Percentiles rank a stretch among this genome's conserved stretches.
These are phyloP conservation scores for Scolanthus callimorphus DNA, from an alignment of 92 coral and sea anemone genomes.

Conservation along the genomic window DNA sequence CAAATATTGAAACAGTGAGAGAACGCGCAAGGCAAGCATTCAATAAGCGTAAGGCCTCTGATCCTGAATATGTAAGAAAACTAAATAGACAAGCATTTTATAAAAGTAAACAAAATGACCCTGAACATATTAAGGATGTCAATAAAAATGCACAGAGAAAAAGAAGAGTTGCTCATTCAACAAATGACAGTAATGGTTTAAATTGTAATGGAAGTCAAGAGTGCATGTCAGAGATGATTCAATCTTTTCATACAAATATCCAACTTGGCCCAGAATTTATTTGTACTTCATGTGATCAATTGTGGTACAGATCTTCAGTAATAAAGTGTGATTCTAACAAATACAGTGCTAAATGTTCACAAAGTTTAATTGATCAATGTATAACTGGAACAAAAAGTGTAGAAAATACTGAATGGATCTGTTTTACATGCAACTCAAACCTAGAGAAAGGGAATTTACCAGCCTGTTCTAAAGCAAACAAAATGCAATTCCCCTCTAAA, in stretches of 20 bases:
- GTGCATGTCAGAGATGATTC: slow-evolving; percentile 31
- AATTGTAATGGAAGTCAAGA: no score
- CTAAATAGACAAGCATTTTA: slow-evolving; percentile 3
- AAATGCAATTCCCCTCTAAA: slow-evolving; percentile 36
- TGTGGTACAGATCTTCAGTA: slow-evolving; percentile 57
- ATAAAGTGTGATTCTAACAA: slow-evolving; percentile 33
- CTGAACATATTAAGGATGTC: slow-evolving; percentile 15
- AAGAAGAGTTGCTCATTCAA: no score
- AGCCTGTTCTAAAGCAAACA: slow-evolving; percentile 42
- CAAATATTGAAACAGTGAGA: slow-evolving; percentile 19
- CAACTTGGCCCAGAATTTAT: slow-evolving; percentile 54
- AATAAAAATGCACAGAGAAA: no score
- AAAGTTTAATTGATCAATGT: slow-evolving; percentile 32
- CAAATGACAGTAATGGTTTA: no score
- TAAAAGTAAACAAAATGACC: slow-evolving; percentile 12
- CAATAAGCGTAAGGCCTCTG: slow-evolving; percentile 7
- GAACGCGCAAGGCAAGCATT: slow-evolving; percentile 16
- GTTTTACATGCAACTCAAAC: slow-evolving; percentile 38
- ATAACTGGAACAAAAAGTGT: slow-evolving; percentile 49
- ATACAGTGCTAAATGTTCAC: slow-evolving; percentile 23
- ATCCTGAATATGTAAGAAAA: slow-evolving; percentile 21
- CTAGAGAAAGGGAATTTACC: slow-evolving; percentile 40
- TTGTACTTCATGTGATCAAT: slow-evolving; percentile 72
- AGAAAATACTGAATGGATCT: slow-evolving; percentile 42
- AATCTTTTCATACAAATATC: slow-evolving; percentile 54